A percentile compares a stretch with the other conserved stretches of the same genome.
Evolutionary conservation across 1,140 invertebrate genomes (phyloP).

Genomic region (Microplitis mediator): DNA sequence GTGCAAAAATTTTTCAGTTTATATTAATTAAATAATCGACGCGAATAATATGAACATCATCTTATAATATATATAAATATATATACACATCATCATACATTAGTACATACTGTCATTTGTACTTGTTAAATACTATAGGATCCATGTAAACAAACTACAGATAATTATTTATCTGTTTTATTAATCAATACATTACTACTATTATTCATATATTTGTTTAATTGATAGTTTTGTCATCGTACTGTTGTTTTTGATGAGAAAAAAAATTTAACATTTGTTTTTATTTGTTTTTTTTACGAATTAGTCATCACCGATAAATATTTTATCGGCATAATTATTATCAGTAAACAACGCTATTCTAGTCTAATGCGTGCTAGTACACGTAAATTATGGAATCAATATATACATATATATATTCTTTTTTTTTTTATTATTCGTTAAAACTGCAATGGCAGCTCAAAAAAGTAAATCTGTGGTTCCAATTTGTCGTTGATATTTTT

Average conservation of each 20-base stretch:
- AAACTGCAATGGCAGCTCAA: background rate
- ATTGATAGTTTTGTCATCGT: no score
- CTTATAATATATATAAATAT: background rate
- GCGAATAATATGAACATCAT: no score
- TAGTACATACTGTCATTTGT: background rate
- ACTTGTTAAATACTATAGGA: background rate
- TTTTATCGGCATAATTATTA: conserved; percentile 1
- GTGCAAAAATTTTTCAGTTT: conserved; percentile 1
- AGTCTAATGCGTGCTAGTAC: conserved; percentile 36
- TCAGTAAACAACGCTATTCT: conserved; percentile 29
- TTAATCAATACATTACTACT: no score
- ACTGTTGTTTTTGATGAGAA: no score
- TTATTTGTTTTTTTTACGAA: background rate
- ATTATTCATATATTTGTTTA: no score
- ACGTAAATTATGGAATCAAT: background rate
- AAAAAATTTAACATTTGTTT: background rate
- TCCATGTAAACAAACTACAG: background rate
- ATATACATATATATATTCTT: background rate
- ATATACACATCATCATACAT: background rate
- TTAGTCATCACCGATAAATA: background rate
- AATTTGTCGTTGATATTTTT: conserved; percentile 3
- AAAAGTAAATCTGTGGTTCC: background rate
- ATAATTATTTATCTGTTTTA: background rate
- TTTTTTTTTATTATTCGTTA: background rate
- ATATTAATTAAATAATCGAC: background rate